These are phyloP conservation scores for Pachypsylla venusta DNA, from an alignment of 1,140 invertebrate genomes.

Conservation along the genomic window DNA sequence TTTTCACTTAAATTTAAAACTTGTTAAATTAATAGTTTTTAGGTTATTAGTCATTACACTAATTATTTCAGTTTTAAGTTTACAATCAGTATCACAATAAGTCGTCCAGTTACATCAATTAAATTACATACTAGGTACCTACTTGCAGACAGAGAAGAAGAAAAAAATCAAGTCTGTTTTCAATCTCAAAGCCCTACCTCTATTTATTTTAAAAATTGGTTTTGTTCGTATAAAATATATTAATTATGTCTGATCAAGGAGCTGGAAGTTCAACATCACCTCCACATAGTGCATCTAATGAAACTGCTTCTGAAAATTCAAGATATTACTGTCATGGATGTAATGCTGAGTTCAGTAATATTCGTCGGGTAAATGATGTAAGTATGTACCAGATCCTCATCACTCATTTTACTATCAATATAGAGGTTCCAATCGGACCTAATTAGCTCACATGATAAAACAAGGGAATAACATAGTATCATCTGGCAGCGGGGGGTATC, in stretches of 20 bases:
- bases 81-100: no score
- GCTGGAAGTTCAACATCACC: not conserved
- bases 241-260: slow-evolving; percentile 3
- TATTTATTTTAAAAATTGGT: not conserved
- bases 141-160: no score
- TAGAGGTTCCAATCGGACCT: no score
- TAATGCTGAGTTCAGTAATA: not conserved
- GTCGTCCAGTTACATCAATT: no score
- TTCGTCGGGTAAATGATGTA: slow-evolving; percentile 1
- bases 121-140: no score
- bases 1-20: no score
- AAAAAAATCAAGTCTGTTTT: no score
- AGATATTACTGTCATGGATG: not conserved
- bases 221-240: not conserved
- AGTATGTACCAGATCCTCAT: not conserved
- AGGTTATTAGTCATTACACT: no score
- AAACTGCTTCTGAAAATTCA: not conserved
- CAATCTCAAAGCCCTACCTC: no score
- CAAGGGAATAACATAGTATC: not conserved
- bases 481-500: not conserved
- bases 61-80: no score
- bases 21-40: no score
- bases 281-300: not conserved
- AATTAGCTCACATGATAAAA: no score
- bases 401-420: not conserved